These are phyloP conservation scores for Machaerirhynchus nigripectus DNA, from an alignment of 2,113 vertebrate species.

Conservation along the genomic window DNA sequence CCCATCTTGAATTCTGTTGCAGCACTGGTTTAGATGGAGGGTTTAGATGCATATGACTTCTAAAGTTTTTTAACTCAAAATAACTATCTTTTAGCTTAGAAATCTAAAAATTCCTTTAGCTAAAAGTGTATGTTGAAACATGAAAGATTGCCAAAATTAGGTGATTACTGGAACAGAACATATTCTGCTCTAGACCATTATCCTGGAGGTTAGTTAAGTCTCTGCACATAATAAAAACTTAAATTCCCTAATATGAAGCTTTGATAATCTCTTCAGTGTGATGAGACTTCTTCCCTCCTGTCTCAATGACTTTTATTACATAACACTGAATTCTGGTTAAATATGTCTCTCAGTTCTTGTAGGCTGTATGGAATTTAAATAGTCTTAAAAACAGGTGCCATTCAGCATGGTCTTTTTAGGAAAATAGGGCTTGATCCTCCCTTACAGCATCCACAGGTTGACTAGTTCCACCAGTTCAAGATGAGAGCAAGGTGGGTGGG, in stretches of 20 bases:
- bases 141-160: neutral
- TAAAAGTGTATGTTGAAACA: neutral
- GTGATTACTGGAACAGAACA: neutral
- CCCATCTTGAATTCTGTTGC: neutral
- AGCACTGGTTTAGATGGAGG: neutral
- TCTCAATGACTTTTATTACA: neutral
- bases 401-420: neutral
- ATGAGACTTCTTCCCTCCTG: neutral
- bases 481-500: neutral
- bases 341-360: neutral
- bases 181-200: neutral
- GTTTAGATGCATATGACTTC: neutral
- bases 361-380: neutral
- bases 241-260: neutral
- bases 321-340: constrained; percentile 5
- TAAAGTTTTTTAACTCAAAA: neutral
- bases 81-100: neutral
- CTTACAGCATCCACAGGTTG: neutral
- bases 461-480: neutral
- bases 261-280: neutral
- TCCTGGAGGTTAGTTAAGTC: neutral
- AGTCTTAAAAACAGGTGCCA: neutral
- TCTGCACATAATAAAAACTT: neutral
- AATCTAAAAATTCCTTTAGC: neutral
- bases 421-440: neutral